phyloP scores from a whole-genome alignment of 2,113 vertebrate species.

The Chionodraco myersi region DNA sequence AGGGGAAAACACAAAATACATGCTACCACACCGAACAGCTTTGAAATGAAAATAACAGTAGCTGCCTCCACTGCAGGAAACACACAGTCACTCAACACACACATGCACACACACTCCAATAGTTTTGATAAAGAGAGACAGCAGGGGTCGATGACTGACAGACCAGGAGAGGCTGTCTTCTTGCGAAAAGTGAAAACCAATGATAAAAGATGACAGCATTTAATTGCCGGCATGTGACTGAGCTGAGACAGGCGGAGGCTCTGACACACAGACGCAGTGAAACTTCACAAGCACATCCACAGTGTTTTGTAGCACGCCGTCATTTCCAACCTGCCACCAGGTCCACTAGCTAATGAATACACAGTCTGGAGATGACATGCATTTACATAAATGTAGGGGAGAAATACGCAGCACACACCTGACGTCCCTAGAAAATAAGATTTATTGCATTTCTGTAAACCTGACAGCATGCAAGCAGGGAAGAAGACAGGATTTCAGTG shows the following conservation, averaged over 20 bases:
- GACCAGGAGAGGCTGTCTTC: constrained; percentile 22
- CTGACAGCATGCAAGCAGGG: constrained; percentile 29
- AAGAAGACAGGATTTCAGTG: constrained; percentile 39
- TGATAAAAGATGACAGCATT: constrained; percentile 65
- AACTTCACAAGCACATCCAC: constrained; percentile 15
- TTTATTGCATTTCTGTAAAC: constrained; percentile 19
- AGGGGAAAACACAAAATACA: constrained; percentile 29
- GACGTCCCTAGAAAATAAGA: constrained; percentile 27
- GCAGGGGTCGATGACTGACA: constrained; percentile 50
- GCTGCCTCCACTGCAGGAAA: constrained; percentile 8
- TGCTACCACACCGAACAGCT: constrained; percentile 9
- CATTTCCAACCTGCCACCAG: constrained; percentile 23
- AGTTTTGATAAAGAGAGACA: constrained; percentile 39
- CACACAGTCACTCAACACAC: not conserved
- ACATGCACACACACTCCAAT: not conserved
- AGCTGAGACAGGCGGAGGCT: constrained; percentile 35
- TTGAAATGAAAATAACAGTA: constrained; percentile 42
- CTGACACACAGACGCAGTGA: not conserved
- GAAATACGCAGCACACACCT: constrained; percentile 18
- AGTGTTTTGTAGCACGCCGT: not conserved
- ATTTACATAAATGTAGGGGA: constrained; percentile 10
- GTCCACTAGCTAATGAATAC: constrained; percentile 36
- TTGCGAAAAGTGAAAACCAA: constrained; percentile 38
- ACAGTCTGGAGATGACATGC: constrained; percentile 1
- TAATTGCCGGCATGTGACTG: constrained; percentile 54